These are phyloP conservation scores for Synergus japonicus DNA, from an alignment of 2,888 invertebrate species.

Conservation along the genomic window DNA sequence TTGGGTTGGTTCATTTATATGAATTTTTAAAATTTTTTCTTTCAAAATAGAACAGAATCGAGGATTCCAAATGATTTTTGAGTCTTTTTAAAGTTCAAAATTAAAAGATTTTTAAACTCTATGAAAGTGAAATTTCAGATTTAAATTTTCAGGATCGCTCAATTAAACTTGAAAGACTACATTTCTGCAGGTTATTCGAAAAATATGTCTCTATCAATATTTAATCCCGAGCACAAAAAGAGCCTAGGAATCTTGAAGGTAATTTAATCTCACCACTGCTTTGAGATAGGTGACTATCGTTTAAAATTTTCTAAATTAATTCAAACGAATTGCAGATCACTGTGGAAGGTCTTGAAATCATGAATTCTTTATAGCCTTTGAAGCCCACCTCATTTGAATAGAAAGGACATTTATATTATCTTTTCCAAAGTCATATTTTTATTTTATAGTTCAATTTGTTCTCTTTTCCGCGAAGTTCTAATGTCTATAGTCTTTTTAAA, in stretches of 20 bases:
- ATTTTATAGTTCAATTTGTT: neutral
- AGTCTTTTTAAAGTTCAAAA: too few species aligned
- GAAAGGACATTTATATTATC: neutral
- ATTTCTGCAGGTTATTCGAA: slow-evolving; percentile 55
- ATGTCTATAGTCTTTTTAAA: neutral
- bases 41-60: neutral
- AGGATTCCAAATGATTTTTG: neutral
- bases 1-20: slow-evolving; percentile 62
- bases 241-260: slow-evolving; percentile 68
- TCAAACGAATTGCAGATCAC: slow-evolving; percentile 58
- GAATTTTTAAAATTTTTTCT: neutral
- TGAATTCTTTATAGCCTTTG: slow-evolving; percentile 41
- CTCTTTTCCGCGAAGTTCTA: neutral
- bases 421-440: neutral
- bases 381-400: neutral
- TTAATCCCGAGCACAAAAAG: slow-evolving; percentile 51
- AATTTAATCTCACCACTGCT: slow-evolving; percentile 3
- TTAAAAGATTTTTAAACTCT: neutral
- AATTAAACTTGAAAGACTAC: slow-evolving; percentile 66
- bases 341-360: slow-evolving; percentile 59
- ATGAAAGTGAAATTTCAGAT: slow-evolving; percentile 13
- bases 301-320: neutral
- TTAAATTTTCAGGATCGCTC: slow-evolving; percentile 61
- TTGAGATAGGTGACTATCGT: neutral
- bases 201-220: slow-evolving; percentile 60